These are phyloP conservation scores for Tenthredo mesomela DNA, from an alignment of 2,888 invertebrate species.

Conservation along the genomic window DNA sequence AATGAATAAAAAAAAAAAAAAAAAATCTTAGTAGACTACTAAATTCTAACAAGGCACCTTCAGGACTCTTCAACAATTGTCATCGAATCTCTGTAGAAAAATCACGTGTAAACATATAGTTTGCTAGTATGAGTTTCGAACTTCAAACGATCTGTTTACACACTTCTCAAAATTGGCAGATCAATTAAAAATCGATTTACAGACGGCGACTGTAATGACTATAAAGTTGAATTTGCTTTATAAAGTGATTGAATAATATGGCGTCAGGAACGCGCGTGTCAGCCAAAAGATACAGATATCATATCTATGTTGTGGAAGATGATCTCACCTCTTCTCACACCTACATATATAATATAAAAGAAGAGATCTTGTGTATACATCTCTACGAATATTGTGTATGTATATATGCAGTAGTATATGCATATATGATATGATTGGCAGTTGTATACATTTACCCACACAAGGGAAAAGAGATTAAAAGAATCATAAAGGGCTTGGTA, in stretches of 20 bases:
- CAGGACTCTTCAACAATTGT: not conserved
- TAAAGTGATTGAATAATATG: constrained; percentile 1
- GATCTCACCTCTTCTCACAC: constrained; percentile 37
- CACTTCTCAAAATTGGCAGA: not conserved
- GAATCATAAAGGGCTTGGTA: constrained; percentile 24
- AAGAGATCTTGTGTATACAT: constrained; percentile 24
- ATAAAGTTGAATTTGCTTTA: not conserved
- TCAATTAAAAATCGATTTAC: not conserved
- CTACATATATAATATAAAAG: not conserved
- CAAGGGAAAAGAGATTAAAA: not conserved
- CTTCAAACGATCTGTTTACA: not conserved
- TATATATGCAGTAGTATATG: not conserved
- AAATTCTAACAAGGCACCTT: not conserved
- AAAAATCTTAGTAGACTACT: not conserved
- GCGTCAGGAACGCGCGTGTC: constrained; percentile 30
- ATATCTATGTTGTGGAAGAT: constrained; percentile 43
- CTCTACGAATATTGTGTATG: not conserved
- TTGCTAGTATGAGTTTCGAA: no score
- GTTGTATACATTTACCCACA: not conserved
- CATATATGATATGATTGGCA: not conserved
- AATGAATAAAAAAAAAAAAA: not conserved
- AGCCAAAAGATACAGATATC: constrained; percentile 37
- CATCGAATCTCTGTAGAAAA: not conserved
- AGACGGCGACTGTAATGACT: not conserved
- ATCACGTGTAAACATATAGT: no score